phyloP scores from a whole-genome alignment of 2,113 vertebrate genomes.

The Sarotherodon lohbergeri region DNA sequence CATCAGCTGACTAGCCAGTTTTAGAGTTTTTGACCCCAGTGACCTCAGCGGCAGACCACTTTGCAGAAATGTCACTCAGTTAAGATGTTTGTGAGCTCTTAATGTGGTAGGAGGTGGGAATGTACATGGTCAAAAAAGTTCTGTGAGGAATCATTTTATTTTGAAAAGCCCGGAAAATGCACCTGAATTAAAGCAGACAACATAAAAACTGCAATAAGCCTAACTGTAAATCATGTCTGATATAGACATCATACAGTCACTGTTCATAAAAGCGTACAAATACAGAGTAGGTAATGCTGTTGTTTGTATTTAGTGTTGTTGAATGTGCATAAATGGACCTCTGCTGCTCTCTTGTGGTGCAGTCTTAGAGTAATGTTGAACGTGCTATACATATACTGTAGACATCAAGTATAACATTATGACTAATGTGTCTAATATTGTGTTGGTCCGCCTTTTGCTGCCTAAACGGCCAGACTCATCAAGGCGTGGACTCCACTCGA shows the following conservation, averaged over 20 bases:
- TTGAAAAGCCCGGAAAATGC: neutral
- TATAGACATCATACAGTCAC: neutral
- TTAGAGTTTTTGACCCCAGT: conserved; percentile 9
- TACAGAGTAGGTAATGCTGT: neutral
- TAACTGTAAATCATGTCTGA: neutral
- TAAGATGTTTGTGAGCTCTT: neutral
- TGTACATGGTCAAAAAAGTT: neutral
- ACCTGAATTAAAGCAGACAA: neutral
- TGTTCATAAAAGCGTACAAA: neutral
- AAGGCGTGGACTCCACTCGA: neutral
- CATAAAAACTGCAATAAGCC: neutral
- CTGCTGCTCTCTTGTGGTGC: conserved; percentile 60
- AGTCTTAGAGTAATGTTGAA: neutral
- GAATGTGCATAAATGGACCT: neutral
- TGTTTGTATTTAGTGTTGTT: neutral
- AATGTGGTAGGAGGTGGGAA: neutral
- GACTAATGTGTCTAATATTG: neutral
- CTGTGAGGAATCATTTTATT: neutral
- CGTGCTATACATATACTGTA: neutral
- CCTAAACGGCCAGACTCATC: neutral
- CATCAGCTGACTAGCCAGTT: conserved; percentile 26
- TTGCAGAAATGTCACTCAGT: neutral
- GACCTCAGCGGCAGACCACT: neutral
- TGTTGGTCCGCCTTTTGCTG: neutral
- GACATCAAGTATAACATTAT: neutral